Conservation (phyloP, 2,888 invertebrate genomes). For the Copidosoma aretas region DNA sequence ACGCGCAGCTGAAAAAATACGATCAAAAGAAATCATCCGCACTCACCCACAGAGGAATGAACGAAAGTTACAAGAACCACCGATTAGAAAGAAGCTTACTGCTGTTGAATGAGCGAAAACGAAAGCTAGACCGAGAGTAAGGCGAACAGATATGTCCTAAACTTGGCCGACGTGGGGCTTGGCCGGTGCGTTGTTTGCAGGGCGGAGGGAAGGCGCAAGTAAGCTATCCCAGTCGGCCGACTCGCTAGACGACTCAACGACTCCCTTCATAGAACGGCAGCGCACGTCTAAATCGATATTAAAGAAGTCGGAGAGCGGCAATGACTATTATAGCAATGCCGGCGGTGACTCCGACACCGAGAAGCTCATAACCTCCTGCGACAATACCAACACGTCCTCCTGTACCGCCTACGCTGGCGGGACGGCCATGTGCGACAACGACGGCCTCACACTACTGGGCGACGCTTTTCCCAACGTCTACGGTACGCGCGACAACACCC, state of each 20-base stretch:
- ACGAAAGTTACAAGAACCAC: background rate
- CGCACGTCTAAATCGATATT: slow-evolving; percentile 77
- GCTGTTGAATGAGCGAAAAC: slow-evolving; percentile 6
- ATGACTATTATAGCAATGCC: slow-evolving; percentile 60
- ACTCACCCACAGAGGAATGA: background rate
- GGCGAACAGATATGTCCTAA: slow-evolving; percentile 21
- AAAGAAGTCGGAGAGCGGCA: slow-evolving; percentile 75
- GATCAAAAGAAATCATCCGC: background rate
- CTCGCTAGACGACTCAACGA: slow-evolving; percentile 71
- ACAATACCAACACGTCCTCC: slow-evolving; percentile 67
- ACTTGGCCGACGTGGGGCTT: background rate
- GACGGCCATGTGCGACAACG: slow-evolving; percentile 65
- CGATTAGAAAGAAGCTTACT: background rate
- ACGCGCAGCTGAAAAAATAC: too few relatives aligned
- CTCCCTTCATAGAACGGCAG: slow-evolving; percentile 72
- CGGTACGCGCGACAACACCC: slow-evolving; percentile 31
- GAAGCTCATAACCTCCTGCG: slow-evolving; percentile 71
- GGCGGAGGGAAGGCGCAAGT: slow-evolving; percentile 65
- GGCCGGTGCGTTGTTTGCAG: slow-evolving; percentile 46
- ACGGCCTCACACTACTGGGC: slow-evolving; percentile 52
- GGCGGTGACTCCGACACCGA: slow-evolving; percentile 77
- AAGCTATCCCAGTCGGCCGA: slow-evolving; percentile 75
- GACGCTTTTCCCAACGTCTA: slow-evolving; percentile 50
- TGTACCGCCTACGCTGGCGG: slow-evolving; percentile 52
- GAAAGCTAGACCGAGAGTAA: background rate